Evolutionary conservation across 2,113 vertebrate species (phyloP), one percentile per base, ranked within the genome.

Genomic region (Pterocles orientalis): DNA sequence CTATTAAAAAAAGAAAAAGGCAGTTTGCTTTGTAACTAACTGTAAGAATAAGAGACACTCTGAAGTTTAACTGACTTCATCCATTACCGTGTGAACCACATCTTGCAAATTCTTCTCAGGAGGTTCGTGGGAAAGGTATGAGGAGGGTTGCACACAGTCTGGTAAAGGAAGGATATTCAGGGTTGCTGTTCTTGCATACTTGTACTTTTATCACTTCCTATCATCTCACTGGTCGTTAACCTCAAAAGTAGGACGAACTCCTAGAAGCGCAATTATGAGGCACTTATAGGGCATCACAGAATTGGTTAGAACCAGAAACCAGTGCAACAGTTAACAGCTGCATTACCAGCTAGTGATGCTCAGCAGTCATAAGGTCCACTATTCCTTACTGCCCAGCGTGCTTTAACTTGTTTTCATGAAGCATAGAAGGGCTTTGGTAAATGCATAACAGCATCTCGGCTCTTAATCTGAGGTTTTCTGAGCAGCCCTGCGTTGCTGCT

Each of bases 171-270:
- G 96, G 95, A 97, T 97, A 96, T 95, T 94, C 68, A 76, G 50
- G 68, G 71, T 83, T 94, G 95, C 88, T 89, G 94, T 51, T 96
- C 87, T 92, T 91, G 90, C 92, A 94, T 68, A 76, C 72, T 95
- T 88, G 36, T 72, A 54, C 23, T 47, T 84, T 97, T 98, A 98
- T 98, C 98, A 95, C 95, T 97, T 97, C 97, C 96, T 97, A 96
- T 80, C 96, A 98, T 98, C 97, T 91, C 87, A 88, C 76, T 97
- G 95, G 90, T 95, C 88, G 96, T 95, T 94, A 90, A 97, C 96
- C 97, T 97, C 96, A 97, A 88, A 98, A 97, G 91, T 97, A 96
- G 96, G 97, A 94, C 97, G 98, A 75, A 92, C 94, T 91, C 92
- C 91, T 92, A 83, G 34, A 50, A 85, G 72, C 7, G 28, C 76